A percentile compares a stretch with the other conserved stretches of the same genome.
Conservation (phyloP, 2,113 vertebrate genomes). For the Colaptes auratus region DNA sequence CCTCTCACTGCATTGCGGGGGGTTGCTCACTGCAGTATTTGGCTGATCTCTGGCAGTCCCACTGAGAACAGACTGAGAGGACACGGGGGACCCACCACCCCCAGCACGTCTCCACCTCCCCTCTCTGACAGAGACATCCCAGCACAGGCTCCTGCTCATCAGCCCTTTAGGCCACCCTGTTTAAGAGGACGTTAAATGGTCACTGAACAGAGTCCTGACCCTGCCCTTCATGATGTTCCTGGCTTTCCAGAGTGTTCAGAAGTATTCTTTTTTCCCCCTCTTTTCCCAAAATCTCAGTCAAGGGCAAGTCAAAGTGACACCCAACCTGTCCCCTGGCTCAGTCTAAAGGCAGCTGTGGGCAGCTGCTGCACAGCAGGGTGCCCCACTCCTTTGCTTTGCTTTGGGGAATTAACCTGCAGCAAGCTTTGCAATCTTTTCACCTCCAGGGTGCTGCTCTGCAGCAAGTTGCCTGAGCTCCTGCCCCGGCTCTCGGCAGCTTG, state of each 20-base stretch:
- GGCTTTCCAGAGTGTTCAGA: neutral
- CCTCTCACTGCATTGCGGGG: neutral
- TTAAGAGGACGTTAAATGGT: neutral
- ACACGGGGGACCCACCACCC: neutral
- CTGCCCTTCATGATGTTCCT: neutral
- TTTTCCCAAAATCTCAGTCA: neutral
- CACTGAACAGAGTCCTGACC: neutral
- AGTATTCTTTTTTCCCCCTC: neutral
- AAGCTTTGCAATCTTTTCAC: neutral
- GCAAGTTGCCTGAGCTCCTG: neutral
- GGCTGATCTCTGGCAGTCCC: neutral
- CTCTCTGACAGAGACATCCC: neutral
- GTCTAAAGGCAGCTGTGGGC: constrained; percentile 4
- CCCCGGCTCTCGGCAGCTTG: constrained; percentile 19
- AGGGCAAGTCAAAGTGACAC: neutral
- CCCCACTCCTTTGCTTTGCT: neutral
- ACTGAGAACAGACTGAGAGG: neutral
- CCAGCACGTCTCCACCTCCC: neutral
- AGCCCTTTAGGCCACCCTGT: neutral
- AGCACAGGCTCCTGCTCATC: neutral
- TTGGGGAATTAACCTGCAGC: constrained; percentile 9
- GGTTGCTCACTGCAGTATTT: neutral
- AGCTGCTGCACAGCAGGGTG: neutral
- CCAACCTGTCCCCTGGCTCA: neutral
- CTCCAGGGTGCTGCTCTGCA: constrained; percentile 44